phyloP scores from a whole-genome alignment of 2,113 vertebrate species.

The Aegotheles bennettii region DNA sequence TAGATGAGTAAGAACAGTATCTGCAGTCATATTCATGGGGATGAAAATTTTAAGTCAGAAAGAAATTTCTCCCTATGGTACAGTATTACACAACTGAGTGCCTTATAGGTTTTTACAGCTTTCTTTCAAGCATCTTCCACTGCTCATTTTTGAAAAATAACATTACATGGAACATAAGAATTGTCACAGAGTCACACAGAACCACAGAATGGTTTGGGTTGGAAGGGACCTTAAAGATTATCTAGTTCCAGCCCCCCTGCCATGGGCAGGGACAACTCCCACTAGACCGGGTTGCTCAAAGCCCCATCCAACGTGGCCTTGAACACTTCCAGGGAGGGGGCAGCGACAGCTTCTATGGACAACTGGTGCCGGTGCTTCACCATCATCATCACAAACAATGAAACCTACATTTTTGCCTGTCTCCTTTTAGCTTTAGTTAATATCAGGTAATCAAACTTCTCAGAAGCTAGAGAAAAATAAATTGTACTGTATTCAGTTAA shows the following conservation, averaged over 20 bases:
- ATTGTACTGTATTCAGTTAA: neutral
- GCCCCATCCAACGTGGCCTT: too few relatives aligned
- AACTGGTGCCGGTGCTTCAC: too few relatives aligned
- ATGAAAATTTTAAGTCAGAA: slow-evolving; percentile 48
- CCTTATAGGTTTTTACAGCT: neutral
- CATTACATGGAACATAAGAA: neutral
- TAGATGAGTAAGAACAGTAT: slow-evolving; percentile 15
- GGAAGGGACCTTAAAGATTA: too few relatives aligned
- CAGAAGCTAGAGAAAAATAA: neutral
- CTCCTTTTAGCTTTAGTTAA: neutral
- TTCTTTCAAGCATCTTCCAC: neutral
- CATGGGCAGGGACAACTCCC: too few relatives aligned
- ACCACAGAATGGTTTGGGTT: too few relatives aligned
- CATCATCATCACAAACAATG: neutral
- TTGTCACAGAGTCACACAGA: too few relatives aligned
- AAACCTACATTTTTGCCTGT: neutral
- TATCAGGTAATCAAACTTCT: neutral
- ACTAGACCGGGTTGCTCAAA: too few relatives aligned
- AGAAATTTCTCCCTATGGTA: slow-evolving; percentile 39
- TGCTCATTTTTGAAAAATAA: neutral
- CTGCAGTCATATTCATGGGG: neutral
- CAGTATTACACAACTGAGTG: neutral
- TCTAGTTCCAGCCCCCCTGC: too few relatives aligned
- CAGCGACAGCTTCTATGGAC: too few relatives aligned
- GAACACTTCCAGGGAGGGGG: too few relatives aligned